These are phyloP conservation scores for Ectemnius cavifrons DNA, from an alignment of 2,888 invertebrate genomes.

Conservation along the genomic window DNA sequence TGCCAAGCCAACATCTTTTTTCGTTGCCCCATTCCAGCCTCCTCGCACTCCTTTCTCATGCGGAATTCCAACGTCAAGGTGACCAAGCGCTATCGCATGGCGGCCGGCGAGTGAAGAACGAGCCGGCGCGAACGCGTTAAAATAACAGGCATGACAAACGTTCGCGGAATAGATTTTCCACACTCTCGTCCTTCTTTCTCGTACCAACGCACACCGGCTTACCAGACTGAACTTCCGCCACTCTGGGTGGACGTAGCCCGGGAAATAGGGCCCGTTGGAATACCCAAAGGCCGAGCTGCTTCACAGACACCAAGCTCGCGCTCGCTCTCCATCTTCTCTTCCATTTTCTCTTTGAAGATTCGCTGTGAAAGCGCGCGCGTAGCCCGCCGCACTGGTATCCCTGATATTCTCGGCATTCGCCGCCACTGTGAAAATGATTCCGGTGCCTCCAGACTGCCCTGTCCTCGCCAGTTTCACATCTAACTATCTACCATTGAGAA, in stretches of 20 bases:
- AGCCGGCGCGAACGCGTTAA: constrained; percentile 56
- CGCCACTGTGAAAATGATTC: constrained; percentile 45
- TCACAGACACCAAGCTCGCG: constrained; percentile 32
- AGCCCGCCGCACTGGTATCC: neutral
- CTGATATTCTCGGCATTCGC: constrained; percentile 44
- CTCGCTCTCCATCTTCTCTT: constrained; percentile 34
- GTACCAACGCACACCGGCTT: constrained; percentile 39
- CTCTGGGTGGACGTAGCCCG: constrained; percentile 47
- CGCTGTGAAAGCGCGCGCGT: neutral
- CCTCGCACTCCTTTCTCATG: neutral
- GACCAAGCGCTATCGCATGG: constrained; percentile 43
- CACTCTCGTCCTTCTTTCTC: constrained; percentile 29
- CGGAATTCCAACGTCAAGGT: constrained; percentile 30
- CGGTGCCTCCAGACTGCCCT: constrained; percentile 16
- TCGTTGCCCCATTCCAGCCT: neutral
- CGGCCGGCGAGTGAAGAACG: constrained; percentile 56
- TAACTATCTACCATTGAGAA: neutral
- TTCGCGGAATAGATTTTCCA: constrained; percentile 65
- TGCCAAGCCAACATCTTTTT: neutral
- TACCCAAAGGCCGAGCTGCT: constrained; percentile 39
- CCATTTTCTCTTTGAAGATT: constrained; percentile 36
- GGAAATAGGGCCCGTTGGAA: constrained; percentile 49
- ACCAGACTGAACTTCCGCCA: constrained; percentile 71
- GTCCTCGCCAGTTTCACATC: constrained; percentile 34
- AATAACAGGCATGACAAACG: constrained; percentile 67